phyloP scores from a whole-genome alignment of 1,140 invertebrate genomes.

The Oscheius sp. region DNA sequence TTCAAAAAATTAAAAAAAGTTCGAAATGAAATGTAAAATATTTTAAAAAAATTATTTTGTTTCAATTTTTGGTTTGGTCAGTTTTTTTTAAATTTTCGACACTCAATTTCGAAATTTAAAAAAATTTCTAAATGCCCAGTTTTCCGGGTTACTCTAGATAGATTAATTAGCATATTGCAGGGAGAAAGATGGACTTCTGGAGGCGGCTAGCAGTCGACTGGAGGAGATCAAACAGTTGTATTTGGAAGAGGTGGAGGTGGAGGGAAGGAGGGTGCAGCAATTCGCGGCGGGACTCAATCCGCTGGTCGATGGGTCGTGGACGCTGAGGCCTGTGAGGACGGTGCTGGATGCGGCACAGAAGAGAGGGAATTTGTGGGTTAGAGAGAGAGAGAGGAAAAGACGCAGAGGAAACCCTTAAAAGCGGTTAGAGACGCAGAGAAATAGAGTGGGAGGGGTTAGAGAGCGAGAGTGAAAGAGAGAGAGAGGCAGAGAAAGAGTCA shows the following conservation, averaged over 20 bases:
- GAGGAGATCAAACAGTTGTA: conserved; percentile 45
- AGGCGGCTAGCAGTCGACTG: conserved; percentile 21
- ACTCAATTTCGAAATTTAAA: too few species aligned
- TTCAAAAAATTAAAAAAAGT: too few species aligned
- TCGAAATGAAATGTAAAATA: too few species aligned
- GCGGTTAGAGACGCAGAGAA: neutral
- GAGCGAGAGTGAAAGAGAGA: neutral
- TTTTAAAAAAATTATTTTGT: too few species aligned
- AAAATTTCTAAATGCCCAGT: too few species aligned
- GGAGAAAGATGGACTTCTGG: conserved; percentile 17
- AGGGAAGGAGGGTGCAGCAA: conserved; percentile 10
- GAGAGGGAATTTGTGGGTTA: neutral
- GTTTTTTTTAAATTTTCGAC: too few species aligned
- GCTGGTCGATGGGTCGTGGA: conserved; percentile 39
- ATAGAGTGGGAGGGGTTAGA: neutral
- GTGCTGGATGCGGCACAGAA: conserved; percentile 40
- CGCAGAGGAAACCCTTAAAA: neutral
- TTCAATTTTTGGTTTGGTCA: too few species aligned
- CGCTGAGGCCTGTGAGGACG: conserved; percentile 39
- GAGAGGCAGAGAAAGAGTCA: conserved; percentile 13
- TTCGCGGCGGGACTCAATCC: conserved; percentile 41
- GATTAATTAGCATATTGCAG: too few species aligned
- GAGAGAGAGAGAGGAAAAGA: neutral
- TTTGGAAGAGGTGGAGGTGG: conserved; percentile 43
- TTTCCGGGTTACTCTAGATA: too few species aligned